Evolutionary conservation across 2,797 vertebrate genomes (phyloP), one percentile per base, ranked within the genome.

Genomic region (Hippopotamyrus pictus): DNA sequence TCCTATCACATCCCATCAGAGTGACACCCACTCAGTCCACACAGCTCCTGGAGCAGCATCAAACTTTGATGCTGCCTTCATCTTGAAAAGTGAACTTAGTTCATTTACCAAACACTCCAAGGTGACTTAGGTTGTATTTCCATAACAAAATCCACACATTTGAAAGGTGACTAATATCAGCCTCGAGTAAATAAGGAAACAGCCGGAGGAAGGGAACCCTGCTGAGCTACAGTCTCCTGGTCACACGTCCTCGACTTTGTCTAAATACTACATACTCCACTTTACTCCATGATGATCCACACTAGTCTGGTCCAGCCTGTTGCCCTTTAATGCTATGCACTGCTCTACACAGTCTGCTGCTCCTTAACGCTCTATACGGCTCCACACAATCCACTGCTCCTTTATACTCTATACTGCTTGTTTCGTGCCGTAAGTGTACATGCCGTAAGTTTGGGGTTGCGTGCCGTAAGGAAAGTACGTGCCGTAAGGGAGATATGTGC

Each of bases 151-250:
- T 41, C 33, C 73, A 79, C 33, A 79, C 73, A n/a, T 79, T 79
- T 79, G 37, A 79, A 79, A 79, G 73, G 73, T 79, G 73, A 79
- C 37, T 79, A 79, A 79, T 79, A 79, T 44, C 12, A 79, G 73
- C 73, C 73, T 79, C 44, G 14, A 79, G 73, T 44, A 44, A 44
- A 79, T 79, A 79, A n/a, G 17, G 25, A 44, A 79, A 41, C 33
- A 79, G 37, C 33, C 5, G 73, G 37, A 44, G 37, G 5, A 79
- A 41, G 73, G 37, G 73, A 9, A 41, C 37, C 37, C 73, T 79
- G 73, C 73, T 44, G 37, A 37, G 73, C 33, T 44, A 44, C 5
- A 44, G 17, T n/a, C 33, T 79, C 44, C 37, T 79, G 25, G 37
- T 79, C 73, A 79, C 37, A 76, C 14, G 4, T 76, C 33, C 9